Evolutionary conservation across 2,888 invertebrate genomes (phyloP).

Genomic region (Torymus auratus): DNA sequence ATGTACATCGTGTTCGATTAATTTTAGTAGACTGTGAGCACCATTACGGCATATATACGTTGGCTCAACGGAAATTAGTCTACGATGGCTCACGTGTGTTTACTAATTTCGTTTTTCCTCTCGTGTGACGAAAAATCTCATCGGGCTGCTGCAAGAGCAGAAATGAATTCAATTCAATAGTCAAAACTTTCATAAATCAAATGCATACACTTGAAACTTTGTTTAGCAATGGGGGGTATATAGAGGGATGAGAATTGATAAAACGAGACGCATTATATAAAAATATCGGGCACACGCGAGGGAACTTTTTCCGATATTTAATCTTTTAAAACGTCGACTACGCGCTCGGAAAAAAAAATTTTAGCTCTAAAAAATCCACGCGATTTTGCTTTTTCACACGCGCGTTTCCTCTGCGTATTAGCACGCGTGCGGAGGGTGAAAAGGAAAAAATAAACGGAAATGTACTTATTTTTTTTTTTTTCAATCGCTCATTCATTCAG

Average conservation of each 20-base stretch:
- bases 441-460: conserved; percentile 6
- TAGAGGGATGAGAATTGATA: conserved; percentile 15
- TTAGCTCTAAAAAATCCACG: background rate
- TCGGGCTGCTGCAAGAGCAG: no score
- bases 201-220: conserved; percentile 27
- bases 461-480: background rate
- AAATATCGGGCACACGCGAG: background rate
- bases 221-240: background rate
- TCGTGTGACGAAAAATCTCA: no score
- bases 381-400: no score
- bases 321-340: conserved; percentile 43
- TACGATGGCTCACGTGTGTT: no score
- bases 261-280: conserved; percentile 32
- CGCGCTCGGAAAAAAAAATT: background rate
- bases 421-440: background rate
- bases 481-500: background rate
- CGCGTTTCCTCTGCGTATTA: background rate
- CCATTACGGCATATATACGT: no score
- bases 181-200: conserved; percentile 23
- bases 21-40: no score
- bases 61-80: no score
- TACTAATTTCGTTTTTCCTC: no score
- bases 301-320: conserved; percentile 35
- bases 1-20: no score
- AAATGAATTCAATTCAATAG: background rate